Conservation (phyloP, 2,888 invertebrate genomes). For the Ceramica pisi region DNA sequence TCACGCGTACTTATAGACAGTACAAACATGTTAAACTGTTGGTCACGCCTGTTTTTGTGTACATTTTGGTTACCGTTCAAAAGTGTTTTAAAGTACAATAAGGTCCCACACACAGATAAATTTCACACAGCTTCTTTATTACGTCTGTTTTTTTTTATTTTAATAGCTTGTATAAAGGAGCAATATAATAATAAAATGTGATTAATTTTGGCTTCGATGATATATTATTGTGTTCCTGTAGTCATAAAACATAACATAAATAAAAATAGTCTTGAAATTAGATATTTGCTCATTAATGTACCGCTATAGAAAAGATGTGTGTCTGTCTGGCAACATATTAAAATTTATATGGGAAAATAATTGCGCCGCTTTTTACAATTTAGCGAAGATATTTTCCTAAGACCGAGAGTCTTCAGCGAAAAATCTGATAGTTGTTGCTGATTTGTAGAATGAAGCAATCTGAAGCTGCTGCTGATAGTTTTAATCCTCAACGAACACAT, state of each 20-base stretch:
- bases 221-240: conserved; percentile 43
- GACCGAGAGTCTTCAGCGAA: neutral
- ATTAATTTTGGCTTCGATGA: conserved; percentile 39
- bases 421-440: neutral
- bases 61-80: conserved; percentile 57
- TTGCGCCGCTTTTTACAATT: neutral
- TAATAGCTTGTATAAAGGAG: conserved; percentile 27
- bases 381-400: neutral
- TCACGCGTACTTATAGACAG: conserved; percentile 86
- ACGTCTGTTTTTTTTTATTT: conserved; percentile 9
- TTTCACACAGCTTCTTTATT: conserved; percentile 40
- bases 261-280: conserved; percentile 33
- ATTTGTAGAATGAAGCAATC: neutral
- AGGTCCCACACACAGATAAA: conserved; percentile 27
- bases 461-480: neutral
- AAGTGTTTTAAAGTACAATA: conserved; percentile 58
- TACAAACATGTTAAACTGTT: conserved; percentile 85
- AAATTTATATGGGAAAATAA: conserved; percentile 15
- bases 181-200: conserved; percentile 44
- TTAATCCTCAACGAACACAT: too few species aligned
- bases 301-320: conserved; percentile 10
- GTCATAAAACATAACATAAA: conserved; percentile 45
- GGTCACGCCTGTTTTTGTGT: conserved; percentile 84
- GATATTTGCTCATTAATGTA: conserved; percentile 37
- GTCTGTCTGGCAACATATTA: conserved; percentile 25